Percentiles rank a stretch among this genome's conserved stretches.
These are phyloP conservation scores for Contarinia nasturtii DNA, from an alignment of 1,140 invertebrate species.

Conservation along the genomic window DNA sequence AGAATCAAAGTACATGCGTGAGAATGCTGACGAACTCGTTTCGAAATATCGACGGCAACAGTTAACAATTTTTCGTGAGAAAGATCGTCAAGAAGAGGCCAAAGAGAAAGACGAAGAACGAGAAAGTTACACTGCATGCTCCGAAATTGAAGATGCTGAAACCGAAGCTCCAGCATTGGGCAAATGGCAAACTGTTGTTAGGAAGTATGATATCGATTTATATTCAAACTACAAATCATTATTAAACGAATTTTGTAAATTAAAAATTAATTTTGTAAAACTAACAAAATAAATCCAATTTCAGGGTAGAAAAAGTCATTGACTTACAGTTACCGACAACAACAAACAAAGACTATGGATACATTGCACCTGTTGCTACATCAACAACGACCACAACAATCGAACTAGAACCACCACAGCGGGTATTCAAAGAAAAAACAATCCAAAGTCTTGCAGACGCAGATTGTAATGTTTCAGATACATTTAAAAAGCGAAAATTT, in stretches of 20 bases:
- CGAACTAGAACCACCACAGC: slow-evolving; percentile 23
- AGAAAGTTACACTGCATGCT: slow-evolving; percentile 20
- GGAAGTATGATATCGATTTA: slow-evolving; percentile 22
- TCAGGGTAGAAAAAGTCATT: slow-evolving; percentile 18
- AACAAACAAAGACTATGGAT: slow-evolving; percentile 12
- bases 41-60: slow-evolving; percentile 25
- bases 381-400: slow-evolving; percentile 17
- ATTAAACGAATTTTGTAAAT: too few species aligned
- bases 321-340: slow-evolving; percentile 36
- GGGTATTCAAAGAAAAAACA: slow-evolving; percentile 44
- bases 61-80: slow-evolving; percentile 11
- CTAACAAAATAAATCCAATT: background rate
- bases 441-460: slow-evolving; percentile 28
- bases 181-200: slow-evolving; percentile 36
- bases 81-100: slow-evolving; percentile 12
- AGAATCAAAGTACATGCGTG: slow-evolving; percentile 15
- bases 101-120: slow-evolving; percentile 26
- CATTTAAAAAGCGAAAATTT: slow-evolving; percentile 47
- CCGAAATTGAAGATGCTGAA: slow-evolving; percentile 20
- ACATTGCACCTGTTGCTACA: too few species aligned
- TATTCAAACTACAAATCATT: too few species aligned
- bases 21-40: slow-evolving; percentile 20
- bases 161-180: slow-evolving; percentile 39
- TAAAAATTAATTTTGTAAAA: slow-evolving; percentile 3
- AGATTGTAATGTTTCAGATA: slow-evolving; percentile 17